Evolutionary conservation across 2,888 invertebrate species (phyloP).

Genomic region (Cheilosia variabilis): DNA sequence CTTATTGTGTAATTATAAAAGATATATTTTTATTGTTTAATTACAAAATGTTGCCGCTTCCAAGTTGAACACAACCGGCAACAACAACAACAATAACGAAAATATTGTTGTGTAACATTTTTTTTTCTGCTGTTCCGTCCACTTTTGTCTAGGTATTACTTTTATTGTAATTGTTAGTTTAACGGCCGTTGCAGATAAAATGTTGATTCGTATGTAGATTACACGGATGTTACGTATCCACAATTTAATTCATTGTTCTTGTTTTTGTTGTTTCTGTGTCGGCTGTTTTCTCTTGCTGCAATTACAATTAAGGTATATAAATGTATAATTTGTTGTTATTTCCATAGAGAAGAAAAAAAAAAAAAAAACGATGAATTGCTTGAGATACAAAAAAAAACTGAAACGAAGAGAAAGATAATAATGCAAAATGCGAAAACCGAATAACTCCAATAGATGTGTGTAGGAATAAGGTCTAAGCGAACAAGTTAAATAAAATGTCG

Average conservation of each 20-base stretch:
- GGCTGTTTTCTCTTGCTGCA: slow-evolving; percentile 57
- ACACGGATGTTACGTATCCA: slow-evolving; percentile 65
- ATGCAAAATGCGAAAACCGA: slow-evolving; percentile 62
- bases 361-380: slow-evolving; percentile 58
- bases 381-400: slow-evolving; percentile 58
- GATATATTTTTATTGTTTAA: slow-evolving; percentile 72
- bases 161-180: slow-evolving; percentile 74
- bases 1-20: slow-evolving; percentile 65
- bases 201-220: slow-evolving; percentile 74
- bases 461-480: slow-evolving; percentile 60
- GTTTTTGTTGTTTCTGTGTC: slow-evolving; percentile 37
- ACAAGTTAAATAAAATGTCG: slow-evolving; percentile 73
- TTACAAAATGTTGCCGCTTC: slow-evolving; percentile 69
- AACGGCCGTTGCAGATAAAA: slow-evolving; percentile 73
- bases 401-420: slow-evolving; percentile 21
- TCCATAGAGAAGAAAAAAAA: slow-evolving; percentile 37
- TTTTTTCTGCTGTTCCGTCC: slow-evolving; percentile 35
- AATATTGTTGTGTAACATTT: slow-evolving; percentile 56
- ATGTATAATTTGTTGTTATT: slow-evolving; percentile 73
- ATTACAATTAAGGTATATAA: slow-evolving; percentile 72
- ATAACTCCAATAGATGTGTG: slow-evolving; percentile 61
- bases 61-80: slow-evolving; percentile 34
- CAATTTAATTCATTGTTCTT: slow-evolving; percentile 60
- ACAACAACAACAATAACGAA: slow-evolving; percentile 34
- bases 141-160: slow-evolving; percentile 62